Evolutionary conservation across 2,113 vertebrate species (phyloP), one percentile per base, ranked within the genome.

Genomic region (Callopanchax toddi): DNA sequence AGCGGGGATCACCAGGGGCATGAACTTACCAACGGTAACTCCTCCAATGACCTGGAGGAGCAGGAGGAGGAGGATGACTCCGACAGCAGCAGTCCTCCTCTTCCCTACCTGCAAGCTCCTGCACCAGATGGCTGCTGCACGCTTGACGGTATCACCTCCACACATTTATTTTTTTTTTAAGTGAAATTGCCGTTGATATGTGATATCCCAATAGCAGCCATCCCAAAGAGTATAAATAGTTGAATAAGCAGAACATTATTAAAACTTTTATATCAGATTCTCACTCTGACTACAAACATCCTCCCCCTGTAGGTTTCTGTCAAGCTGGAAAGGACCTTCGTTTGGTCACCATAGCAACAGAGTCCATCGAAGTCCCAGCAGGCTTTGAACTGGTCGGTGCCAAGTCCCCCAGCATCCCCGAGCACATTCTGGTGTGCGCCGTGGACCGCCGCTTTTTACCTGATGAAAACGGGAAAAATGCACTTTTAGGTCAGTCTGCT

Each of bases 381-480:
- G 97, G 97, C 67, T 99, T 99, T 60, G 93, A 98, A 78, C 89
- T 99, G 84, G 96, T 99, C 18, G 97, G 97, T 34, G 97, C 97
- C 78, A 99, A 99, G 86, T 96, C 96, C 78, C 96, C 96, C 77
- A 95, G 93, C 73, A 90, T 97, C 86, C 95, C 96, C 2, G 97
- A 99, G 85, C 95, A 99, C 90, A 96, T 99, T 82, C 92, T 99
- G 16, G 95, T 97, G 78, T 99, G 97, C 6, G 96, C 96, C 40
- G 97, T 99, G 68, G 97, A 99, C 93, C 96, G 95, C 42, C 87
- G 97, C 55, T 99, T 98, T 89, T 89, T 99, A 86, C 97, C 97
- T 40, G 96, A 99, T 74, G 97, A 97, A 89, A 94, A 96, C 67
- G 97, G 97, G 72, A 99, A 99, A 95, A 98, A 99, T 96, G 97